phyloP scores from a whole-genome alignment of 2,888 invertebrate genomes.

The Leucophora obtusa region DNA sequence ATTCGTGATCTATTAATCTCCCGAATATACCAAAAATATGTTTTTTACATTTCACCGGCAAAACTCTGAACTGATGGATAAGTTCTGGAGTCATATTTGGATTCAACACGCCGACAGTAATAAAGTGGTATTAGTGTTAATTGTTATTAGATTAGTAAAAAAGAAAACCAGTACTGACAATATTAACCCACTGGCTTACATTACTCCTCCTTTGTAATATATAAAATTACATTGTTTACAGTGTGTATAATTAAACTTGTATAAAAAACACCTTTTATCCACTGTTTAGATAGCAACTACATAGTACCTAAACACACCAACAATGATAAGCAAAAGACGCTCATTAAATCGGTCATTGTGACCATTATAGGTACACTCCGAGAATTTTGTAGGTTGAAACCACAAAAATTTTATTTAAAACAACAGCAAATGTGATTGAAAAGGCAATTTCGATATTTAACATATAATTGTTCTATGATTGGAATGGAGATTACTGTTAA shows the following conservation, averaged over 20 bases:
- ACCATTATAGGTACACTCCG: neutral
- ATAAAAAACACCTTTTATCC: neutral
- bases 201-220: neutral
- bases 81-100: no score
- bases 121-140: constrained; percentile 8
- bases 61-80: no score
- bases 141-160: constrained; percentile 11
- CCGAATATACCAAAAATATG: no score
- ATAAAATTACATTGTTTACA: neutral
- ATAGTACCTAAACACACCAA: neutral
- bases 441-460: no score
- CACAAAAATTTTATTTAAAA: no score
- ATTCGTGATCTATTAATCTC: no score
- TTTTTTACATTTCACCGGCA: no score
- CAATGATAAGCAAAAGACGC: neutral
- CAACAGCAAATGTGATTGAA: no score
- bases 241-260: no score
- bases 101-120: no score
- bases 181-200: constrained; percentile 6
- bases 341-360: constrained; percentile 30
- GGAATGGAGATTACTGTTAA: no score
- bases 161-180: neutral
- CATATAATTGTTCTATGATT: no score
- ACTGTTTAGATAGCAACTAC: neutral
- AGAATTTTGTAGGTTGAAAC: neutral